phyloP scores from a whole-genome alignment of 2,113 vertebrate species.

The Mugil cephalus region DNA sequence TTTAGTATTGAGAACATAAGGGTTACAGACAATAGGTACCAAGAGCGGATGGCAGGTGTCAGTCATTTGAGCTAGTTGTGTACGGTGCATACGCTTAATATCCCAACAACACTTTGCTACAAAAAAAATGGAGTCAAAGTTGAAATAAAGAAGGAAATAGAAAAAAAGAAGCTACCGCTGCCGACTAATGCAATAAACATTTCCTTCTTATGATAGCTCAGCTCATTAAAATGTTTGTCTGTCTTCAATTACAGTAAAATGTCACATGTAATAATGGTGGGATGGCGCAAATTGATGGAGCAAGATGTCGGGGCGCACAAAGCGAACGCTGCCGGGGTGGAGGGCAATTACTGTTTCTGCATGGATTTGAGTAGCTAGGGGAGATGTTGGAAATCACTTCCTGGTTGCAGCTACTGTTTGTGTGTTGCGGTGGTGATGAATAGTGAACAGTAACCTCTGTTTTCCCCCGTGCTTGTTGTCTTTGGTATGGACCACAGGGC shows the following conservation, averaged over 20 bases:
- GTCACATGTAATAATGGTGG: conserved; percentile 40
- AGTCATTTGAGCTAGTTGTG: conserved; percentile 12
- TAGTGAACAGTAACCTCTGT: conserved; percentile 60
- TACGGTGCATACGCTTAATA: background rate
- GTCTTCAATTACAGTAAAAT: conserved; percentile 42
- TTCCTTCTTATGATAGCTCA: conserved; percentile 10
- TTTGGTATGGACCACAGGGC: conserved; percentile 69
- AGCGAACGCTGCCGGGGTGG: conserved; percentile 25
- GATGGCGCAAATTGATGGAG: conserved; percentile 53
- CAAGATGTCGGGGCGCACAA: conserved; percentile 37
- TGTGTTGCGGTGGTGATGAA: conserved; percentile 51
- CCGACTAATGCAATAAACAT: conserved; percentile 28
- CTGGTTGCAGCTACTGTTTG: conserved; percentile 27
- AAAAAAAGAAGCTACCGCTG: conserved; percentile 13
- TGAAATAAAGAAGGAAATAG: conserved; percentile 17
- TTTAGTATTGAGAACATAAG: too few relatives aligned
- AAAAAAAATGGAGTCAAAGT: conserved; percentile 32
- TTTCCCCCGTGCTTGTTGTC: conserved; percentile 56
- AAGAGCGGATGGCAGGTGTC: conserved; percentile 26
- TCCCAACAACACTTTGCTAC: too few relatives aligned
- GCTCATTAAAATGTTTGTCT: conserved; percentile 60
- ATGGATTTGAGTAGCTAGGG: conserved; percentile 36
- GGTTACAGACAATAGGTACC: too few relatives aligned
- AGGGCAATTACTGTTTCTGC: conserved; percentile 41
- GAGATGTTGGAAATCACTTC: conserved; percentile 53